Evolutionary conservation across 2,113 vertebrate genomes (phyloP).

Genomic region (Gavialis gangeticus): DNA sequence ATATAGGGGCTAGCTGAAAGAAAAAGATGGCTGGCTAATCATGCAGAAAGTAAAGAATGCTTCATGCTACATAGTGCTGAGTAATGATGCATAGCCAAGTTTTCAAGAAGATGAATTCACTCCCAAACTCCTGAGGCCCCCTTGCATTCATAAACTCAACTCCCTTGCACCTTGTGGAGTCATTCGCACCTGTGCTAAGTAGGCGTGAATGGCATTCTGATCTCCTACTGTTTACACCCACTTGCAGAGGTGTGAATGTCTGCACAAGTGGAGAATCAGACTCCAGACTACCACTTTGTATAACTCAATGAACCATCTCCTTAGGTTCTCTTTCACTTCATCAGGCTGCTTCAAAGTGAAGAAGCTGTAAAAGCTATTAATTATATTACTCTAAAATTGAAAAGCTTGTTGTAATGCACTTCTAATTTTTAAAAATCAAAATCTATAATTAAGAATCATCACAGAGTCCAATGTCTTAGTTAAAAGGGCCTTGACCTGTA

Average conservation of each 20-base stretch:
- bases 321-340: background rate
- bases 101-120: background rate
- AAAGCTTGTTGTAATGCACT: background rate
- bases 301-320: background rate
- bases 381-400: background rate
- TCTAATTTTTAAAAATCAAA: conserved; percentile 31
- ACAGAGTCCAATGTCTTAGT: conserved; percentile 6
- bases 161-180: background rate
- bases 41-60: background rate
- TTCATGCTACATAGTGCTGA: background rate
- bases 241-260: background rate
- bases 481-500: background rate
- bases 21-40: background rate
- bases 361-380: conserved; percentile 5
- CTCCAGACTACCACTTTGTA: background rate
- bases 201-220: background rate
- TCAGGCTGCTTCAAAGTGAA: background rate
- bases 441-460: conserved; percentile 31
- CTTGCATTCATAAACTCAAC: background rate
- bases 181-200: background rate
- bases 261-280: background rate
- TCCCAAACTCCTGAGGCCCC: background rate
- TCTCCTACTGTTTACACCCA: background rate
- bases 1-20: background rate
- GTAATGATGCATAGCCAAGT: background rate